These are phyloP conservation scores for Microctenopoma steveboyesi DNA, from an alignment of 2,797 vertebrate genomes.

Conservation along the genomic window DNA sequence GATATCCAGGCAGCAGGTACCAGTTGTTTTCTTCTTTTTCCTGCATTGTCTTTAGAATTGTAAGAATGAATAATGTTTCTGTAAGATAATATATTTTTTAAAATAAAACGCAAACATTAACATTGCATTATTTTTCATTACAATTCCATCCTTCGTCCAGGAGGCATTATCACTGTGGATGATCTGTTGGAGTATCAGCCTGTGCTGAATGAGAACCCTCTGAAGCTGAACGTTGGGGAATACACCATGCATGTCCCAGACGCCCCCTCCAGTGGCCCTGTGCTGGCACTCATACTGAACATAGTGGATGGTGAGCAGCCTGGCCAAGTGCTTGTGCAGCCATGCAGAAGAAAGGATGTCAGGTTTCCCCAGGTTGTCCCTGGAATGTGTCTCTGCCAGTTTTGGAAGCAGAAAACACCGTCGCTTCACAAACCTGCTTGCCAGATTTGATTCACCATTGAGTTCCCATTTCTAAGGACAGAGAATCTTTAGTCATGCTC, in stretches of 20 bases:
- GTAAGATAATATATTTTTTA: neutral
- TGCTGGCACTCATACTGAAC: constrained; percentile 94
- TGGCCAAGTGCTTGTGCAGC: constrained; percentile 49
- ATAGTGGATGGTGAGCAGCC: constrained; percentile 90
- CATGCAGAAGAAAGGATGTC: constrained; percentile 64
- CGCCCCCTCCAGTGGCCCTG: constrained; percentile 92
- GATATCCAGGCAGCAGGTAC: constrained; percentile 90
- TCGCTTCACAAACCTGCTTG: constrained; percentile 31
- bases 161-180: constrained; percentile 90
- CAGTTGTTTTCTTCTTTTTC: neutral
- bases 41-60: constrained; percentile 4
- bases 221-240: constrained; percentile 85
- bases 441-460: constrained; percentile 51
- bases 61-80: neutral
- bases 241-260: constrained; percentile 87
- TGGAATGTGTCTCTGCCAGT: constrained; percentile 35
- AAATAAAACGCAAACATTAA: neutral
- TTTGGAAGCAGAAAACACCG: constrained; percentile 49
- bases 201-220: constrained; percentile 85
- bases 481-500: constrained; percentile 33
- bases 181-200: constrained; percentile 89
- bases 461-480: constrained; percentile 51
- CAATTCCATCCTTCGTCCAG: constrained; percentile 71
- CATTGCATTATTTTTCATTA: constrained; percentile 3
- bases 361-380: constrained; percentile 69